Evolutionary conservation across 2,888 invertebrate genomes (phyloP).

Genomic region (Mactromeris polynyma): DNA sequence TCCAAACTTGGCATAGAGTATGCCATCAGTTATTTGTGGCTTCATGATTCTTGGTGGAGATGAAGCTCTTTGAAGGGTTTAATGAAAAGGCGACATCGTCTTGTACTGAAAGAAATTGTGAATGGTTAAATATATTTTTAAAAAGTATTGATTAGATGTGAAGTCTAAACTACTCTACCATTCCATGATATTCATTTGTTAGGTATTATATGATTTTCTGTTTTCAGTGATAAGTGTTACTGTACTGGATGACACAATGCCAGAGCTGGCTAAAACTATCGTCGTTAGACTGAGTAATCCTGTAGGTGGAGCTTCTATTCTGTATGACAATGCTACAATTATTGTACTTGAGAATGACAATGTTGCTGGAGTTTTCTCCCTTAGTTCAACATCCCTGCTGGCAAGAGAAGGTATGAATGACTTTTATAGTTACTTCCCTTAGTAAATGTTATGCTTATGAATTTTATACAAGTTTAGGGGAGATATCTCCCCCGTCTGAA

Average conservation of each 20-base stretch:
- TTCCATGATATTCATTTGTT: too few relatives aligned
- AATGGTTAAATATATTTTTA: too few relatives aligned
- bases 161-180: too few relatives aligned
- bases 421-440: neutral
- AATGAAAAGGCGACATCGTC: too few relatives aligned
- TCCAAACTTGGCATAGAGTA: too few relatives aligned
- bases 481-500: too few relatives aligned
- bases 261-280: constrained; percentile 83
- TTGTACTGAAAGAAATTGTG: too few relatives aligned
- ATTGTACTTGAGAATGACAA: constrained; percentile 85
- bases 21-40: too few relatives aligned
- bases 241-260: constrained; percentile 83
- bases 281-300: constrained; percentile 80
- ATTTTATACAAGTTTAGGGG: too few relatives aligned
- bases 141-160: too few relatives aligned
- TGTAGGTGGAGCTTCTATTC: constrained; percentile 82
- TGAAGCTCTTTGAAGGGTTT: too few relatives aligned
- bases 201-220: neutral
- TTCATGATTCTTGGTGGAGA: too few relatives aligned
- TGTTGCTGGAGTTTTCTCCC: constrained; percentile 85
- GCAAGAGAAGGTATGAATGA: constrained; percentile 82
- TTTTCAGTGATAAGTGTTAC: constrained; percentile 84
- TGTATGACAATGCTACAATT: constrained; percentile 76
- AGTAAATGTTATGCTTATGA: neutral
- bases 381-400: constrained; percentile 79